Evolutionary conservation across 2,797 vertebrate genomes (phyloP), one percentile per base, ranked within the genome.

Genomic region (Anabas testudineus): DNA sequence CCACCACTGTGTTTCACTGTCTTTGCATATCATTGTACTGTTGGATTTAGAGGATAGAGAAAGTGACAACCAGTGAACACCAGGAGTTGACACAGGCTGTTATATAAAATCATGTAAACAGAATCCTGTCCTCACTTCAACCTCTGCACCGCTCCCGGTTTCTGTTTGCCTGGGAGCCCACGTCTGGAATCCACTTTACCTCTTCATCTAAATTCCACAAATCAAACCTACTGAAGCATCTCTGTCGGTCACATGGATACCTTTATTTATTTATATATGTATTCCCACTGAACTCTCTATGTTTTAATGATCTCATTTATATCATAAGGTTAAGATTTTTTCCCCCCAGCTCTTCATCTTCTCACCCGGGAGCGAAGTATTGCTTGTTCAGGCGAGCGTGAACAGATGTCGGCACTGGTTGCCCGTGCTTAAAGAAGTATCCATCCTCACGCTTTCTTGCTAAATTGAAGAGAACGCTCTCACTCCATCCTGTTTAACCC

Each of bases 301-400:
- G 47, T 84, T 73, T 80, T 83, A 84, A 86, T 83, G 68, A 79
- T 82, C 80, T 86, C 48, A 80, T 81, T 86, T 84, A 74, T 43
- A 61, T 66, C 67, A 66, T 60, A 59, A 53, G 42, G 55, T 43
- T 61, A 18, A 2, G 53, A 16, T 34, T 71, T 72, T 22, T 2
- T 16, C 7, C n/a, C 12, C 42, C 52, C 61, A 32, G 67, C 51
- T 62, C 30, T 59, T 88, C 62, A 85, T 87, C 89, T 87, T 84
- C 82, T 73, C 71, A 71, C 76, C 58, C 37, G 16, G 76, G 68
- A 78, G 69, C 71, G 51, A 84, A 80, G 85, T 78, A 89, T 87
- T 86, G 88, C 89, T 74, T 90, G 91, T 86, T 90, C 88, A 86
- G 82, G 88, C 64, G 67, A 88, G 90, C 78, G 67, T 90, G 84